Evolutionary conservation across 2,797 vertebrate genomes (phyloP).

Genomic region (Diplodus puntazzo): DNA sequence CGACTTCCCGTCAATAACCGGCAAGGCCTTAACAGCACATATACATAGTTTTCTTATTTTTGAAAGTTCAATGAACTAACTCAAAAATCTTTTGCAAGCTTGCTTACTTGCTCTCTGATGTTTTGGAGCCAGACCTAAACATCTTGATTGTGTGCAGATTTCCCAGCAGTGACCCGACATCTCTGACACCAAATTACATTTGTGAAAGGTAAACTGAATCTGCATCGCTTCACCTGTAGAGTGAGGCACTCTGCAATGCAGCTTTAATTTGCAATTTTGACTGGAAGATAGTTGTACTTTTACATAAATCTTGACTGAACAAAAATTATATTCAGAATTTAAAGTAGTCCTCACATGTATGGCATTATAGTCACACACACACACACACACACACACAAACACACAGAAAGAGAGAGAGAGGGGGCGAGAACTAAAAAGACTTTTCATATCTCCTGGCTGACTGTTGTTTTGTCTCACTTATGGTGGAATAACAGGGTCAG

Average conservation of each 20-base stretch:
- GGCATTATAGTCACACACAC: too few relatives aligned
- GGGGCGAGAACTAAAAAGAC: not conserved
- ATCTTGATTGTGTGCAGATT: not conserved
- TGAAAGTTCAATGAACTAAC: not conserved
- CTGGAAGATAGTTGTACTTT: constrained; percentile 5
- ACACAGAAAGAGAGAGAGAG: too few relatives aligned
- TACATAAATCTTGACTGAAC: not conserved
- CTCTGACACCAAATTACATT: constrained; percentile 19
- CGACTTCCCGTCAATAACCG: not conserved
- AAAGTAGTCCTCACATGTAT: not conserved
- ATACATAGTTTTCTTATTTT: not conserved
- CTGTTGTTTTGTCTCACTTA: constrained; percentile 18
- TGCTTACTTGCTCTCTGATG: not conserved
- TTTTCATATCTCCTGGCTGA: constrained; percentile 4
- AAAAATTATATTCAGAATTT: constrained; percentile 2
- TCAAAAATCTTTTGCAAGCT: not conserved
- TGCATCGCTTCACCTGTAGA: not conserved
- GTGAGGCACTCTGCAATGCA: not conserved
- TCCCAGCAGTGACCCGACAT: constrained; percentile 1
- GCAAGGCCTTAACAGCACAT: not conserved
- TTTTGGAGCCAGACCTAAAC: not conserved
- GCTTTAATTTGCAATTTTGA: constrained; percentile 1
- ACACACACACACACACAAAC: too few relatives aligned
- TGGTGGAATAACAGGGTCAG: constrained; percentile 40
- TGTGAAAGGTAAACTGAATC: not conserved